Evolutionary conservation across 2,888 invertebrate genomes (phyloP), one percentile per base, ranked within the genome.

Genomic region (Eilema sororculum): DNA sequence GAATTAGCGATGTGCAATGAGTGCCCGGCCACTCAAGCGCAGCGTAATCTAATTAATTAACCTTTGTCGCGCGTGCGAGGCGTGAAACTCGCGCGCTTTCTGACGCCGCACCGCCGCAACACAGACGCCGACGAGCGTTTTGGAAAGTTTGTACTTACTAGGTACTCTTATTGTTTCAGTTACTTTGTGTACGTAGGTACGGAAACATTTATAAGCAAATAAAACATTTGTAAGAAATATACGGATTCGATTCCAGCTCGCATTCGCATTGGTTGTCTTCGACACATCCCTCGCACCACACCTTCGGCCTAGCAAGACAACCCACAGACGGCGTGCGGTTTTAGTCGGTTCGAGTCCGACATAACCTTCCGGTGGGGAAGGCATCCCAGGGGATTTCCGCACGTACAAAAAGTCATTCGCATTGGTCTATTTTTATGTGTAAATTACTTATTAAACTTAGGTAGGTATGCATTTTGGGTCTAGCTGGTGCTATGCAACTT

Each of bases 11-110:
- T 83, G 84, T 86, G 89, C 90, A 88, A 88, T 89, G 89, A 90
- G 88, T 86, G 90, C 84, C 84, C 83, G 84, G 86, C 88, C 93
- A 92, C 92, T 93, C 91, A 88, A 87, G 90, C 90, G 90, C 89
- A 86, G 80, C 75, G 82, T 87, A 90, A 94, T 93, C 89, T 87
- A 89, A 92, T 94, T 93, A 92, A 91, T 91, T 91, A 89, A 88
- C 90, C 90, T 91, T 91, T 91, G 89, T 89, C 88, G 87, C 84
- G 82, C 80, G 78, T 81, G 65, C 73, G 73, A 76, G 73, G 77
- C 77, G 78, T 78, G 84, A 82, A 83, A 82, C 81, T 77, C 76
- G 74, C 79, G 81, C 82, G 80, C 80, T 82, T 78, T 66, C 56
- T 28, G 58, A 59, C 52, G 77, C 68, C 30, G 61, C 64, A 46